These are phyloP conservation scores for Littorina saxatilis DNA, from an alignment of 1,140 invertebrate species.

Conservation along the genomic window DNA sequence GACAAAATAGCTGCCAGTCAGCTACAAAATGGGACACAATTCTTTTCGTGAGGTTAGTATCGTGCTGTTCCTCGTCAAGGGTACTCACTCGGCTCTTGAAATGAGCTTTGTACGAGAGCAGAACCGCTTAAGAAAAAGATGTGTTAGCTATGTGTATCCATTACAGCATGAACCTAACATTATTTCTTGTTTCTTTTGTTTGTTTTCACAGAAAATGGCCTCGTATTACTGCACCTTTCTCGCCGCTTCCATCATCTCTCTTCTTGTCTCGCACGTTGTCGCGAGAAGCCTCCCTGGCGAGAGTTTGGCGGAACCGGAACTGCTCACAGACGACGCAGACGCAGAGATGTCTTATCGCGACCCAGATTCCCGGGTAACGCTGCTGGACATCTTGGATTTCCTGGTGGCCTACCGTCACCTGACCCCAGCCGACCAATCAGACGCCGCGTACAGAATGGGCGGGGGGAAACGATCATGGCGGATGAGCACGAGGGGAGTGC, in stretches of 20 bases:
- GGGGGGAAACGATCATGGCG: slow-evolving; percentile 18
- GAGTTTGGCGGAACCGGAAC: background rate
- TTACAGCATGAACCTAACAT: too few relatives aligned
- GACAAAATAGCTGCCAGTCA: too few relatives aligned
- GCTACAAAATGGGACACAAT: too few relatives aligned
- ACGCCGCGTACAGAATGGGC: background rate
- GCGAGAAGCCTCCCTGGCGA: slow-evolving; percentile 6
- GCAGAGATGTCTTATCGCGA: background rate
- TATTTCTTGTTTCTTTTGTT: too few relatives aligned
- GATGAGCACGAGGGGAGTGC: background rate
- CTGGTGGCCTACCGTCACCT: background rate
- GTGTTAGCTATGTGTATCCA: too few relatives aligned
- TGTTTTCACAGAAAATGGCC: too few relatives aligned
- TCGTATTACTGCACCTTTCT: background rate
- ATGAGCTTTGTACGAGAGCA: too few relatives aligned
- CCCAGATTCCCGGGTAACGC: background rate
- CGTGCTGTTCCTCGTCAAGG: too few relatives aligned
- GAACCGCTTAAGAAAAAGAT: too few relatives aligned
- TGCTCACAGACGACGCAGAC: background rate
- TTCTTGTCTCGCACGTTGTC: background rate
- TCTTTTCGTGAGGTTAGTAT: too few relatives aligned
- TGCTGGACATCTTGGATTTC: background rate
- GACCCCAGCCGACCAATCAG: background rate
- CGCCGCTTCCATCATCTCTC: background rate
- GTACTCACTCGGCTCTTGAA: too few relatives aligned